Evolutionary conservation across 2,888 invertebrate genomes (phyloP), one percentile per base, ranked within the genome.

Genomic region (Hypsopygia costalis): DNA sequence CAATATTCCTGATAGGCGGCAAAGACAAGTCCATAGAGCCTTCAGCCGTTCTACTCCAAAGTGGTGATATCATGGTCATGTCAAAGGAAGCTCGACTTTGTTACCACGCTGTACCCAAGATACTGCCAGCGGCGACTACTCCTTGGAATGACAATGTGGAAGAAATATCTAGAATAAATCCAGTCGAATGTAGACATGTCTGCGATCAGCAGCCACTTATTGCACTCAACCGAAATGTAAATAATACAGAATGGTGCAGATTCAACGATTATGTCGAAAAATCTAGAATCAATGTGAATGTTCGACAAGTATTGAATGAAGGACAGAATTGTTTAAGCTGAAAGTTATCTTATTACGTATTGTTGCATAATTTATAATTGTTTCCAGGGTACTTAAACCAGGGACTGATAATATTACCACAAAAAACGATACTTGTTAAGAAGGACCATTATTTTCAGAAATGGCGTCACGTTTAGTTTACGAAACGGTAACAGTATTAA

Each of bases 61-160:
- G 96, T 79, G 99, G 99, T 0, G 99, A 99, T 79, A 90, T 98
- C 39, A 81, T 97, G 22, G 81, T 99, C 0, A 98, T 99, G 99
- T 94, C 95, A 1, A 93, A 93, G 46, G 90, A 92, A 55, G 94
- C 97, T 1, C 90, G 99, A 40, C 86, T 97, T 1, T 94, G 94
- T 53, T 98, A 97, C 77, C 99, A 99, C 79, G 98, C 97, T 1
- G 94, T 99, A 0, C 99, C 99, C 1, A 94, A 93, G 78, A 94
- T 99, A 60, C 64, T 96, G 52, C 78, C 90, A 37, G 71, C 91
- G 0, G 45, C 62, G 3, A 54, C 59, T 1, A 58, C 73, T 36
- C 81, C 90, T 6, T 93, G 93, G 93, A 75, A 79, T 42, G 41
- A 62, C 37, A 54, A 60, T 16, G 36, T 37, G 30, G 5, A 37